phyloP scores from a whole-genome alignment of 1,140 invertebrate genomes.

The Apis laboriosa region DNA sequence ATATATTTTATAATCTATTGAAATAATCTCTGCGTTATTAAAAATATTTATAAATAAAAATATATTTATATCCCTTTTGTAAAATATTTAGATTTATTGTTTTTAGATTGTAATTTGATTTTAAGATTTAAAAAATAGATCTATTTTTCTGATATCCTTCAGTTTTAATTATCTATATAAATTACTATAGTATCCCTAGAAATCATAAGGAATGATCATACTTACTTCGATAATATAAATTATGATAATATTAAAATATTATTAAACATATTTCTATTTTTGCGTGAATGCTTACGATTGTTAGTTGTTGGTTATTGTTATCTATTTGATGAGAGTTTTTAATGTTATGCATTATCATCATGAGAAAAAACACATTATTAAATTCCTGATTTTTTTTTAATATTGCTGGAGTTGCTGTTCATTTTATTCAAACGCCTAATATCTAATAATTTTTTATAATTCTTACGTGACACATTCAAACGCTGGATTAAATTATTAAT shows the following conservation, averaged over 20 bases:
- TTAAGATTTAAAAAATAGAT: not conserved
- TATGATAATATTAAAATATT: slow-evolving; percentile 72
- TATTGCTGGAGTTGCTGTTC: slow-evolving; percentile 58
- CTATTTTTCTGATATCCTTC: slow-evolving; percentile 59
- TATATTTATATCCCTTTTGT: slow-evolving; percentile 26
- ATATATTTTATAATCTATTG: slow-evolving; percentile 15
- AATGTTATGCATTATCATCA: slow-evolving; percentile 73
- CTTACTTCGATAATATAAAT: slow-evolving; percentile 75
- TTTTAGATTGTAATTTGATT: not conserved
- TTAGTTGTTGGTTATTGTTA: slow-evolving; percentile 81
- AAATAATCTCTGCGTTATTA: not conserved
- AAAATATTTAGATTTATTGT: slow-evolving; percentile 11
- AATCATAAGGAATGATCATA: slow-evolving; percentile 70
- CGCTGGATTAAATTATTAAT: not conserved
- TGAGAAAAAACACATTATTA: slow-evolving; percentile 62
- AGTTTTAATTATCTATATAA: slow-evolving; percentile 63
- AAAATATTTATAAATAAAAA: not conserved
- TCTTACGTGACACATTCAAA: not conserved
- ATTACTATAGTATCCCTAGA: slow-evolving; percentile 68
- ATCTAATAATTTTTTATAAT: slow-evolving; percentile 25
- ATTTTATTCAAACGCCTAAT: slow-evolving; percentile 57
- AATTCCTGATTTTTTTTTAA: slow-evolving; percentile 59
- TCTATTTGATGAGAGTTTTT: slow-evolving; percentile 79
- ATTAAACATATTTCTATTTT: slow-evolving; percentile 78
- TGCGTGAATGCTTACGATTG: slow-evolving; percentile 78